These are phyloP conservation scores for Protonibea diacanthus DNA, from an alignment of 2,797 vertebrate genomes.

Conservation along the genomic window DNA sequence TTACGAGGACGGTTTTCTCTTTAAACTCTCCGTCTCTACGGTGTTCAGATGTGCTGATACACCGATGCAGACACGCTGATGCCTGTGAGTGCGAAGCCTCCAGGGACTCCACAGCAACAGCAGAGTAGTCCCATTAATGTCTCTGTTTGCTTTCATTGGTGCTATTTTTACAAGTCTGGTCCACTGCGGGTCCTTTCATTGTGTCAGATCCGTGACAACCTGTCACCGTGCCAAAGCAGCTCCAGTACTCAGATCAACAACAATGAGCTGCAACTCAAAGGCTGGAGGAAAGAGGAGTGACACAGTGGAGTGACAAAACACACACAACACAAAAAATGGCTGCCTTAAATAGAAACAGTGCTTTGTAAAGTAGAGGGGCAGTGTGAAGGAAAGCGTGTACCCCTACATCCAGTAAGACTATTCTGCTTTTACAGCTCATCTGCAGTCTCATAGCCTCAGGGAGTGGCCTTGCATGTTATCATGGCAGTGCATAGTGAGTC, in stretches of 20 bases:
- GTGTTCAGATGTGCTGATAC: constrained; percentile 57
- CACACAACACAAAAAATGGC: constrained; percentile 1
- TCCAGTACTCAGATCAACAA: constrained; percentile 56
- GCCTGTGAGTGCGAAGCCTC: constrained; percentile 55
- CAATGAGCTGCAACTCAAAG: constrained; percentile 56
- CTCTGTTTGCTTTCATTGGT: constrained; percentile 71
- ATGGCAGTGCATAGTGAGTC: constrained; percentile 35
- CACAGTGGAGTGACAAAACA: constrained; percentile 50
- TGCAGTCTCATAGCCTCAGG: constrained; percentile 54
- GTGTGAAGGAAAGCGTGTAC: constrained; percentile 19
- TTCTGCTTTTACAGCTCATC: constrained; percentile 36
- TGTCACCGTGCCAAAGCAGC: constrained; percentile 60
- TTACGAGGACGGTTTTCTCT: constrained; percentile 18
- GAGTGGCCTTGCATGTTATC: constrained; percentile 41
- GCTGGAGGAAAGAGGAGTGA: constrained; percentile 40
- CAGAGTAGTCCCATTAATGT: constrained; percentile 79
- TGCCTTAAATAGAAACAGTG: constrained; percentile 58
- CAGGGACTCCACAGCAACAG: constrained; percentile 65
- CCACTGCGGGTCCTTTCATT: constrained; percentile 57
- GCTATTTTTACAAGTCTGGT: constrained; percentile 80
- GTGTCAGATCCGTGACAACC: constrained; percentile 67
- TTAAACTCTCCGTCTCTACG: constrained; percentile 21
- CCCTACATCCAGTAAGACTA: constrained; percentile 20
- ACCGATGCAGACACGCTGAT: constrained; percentile 34
- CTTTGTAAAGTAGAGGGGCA: constrained; percentile 28